Base-by-base conservation (phyloP, 2,113 vertebrate species). In the Heterocephalus glaber region DNA sequence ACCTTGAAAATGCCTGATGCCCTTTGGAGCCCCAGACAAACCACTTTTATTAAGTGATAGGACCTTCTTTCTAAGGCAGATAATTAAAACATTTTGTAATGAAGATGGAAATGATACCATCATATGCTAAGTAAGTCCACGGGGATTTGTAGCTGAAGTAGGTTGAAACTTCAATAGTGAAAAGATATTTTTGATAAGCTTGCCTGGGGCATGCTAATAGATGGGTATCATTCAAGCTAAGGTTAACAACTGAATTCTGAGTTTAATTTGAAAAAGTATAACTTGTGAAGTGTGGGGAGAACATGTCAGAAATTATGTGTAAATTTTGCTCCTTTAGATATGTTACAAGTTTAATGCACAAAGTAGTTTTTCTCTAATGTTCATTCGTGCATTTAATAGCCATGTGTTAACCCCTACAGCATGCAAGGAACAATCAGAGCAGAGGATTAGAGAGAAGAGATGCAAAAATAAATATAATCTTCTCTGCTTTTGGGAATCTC, bases 11-110 rank as follows among this genome's bases (percentile, higher is more conserved):
- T 92, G 30, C 41, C 26, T 87, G 77, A 8, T 61, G n/a, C 7
- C 87, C 68, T 87, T 83, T 93, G 79, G 22, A 96, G 33, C 49
- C 74, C 54, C 76, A 84, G 65, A 92, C 58, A 96, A 95, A 93
- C 30, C 28, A 66, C 63, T 86, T 94, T 90, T 68, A 95, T 88
- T 94, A 95, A 96, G 94, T 83, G 22, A 28, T 35, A 72, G 76
- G 54, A 77, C 65, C 38, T 94, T 96, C 89, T 95, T 96, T 96
- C 86, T 92, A 94, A 89, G 28, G 54, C 66, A 95, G 80, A 96
- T 96, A 96, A 97, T 97, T 97, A 96, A 96, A 95, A 92, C 92
- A 65, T 66, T 89, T 92, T 97, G 58, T 88, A 92, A 92, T 58
- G 60, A 96, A 96, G 86, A 84, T 81, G 26, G 63, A 93, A 93